phyloP scores from a whole-genome alignment of 2,113 vertebrate genomes.

The Gyps fulvus region DNA sequence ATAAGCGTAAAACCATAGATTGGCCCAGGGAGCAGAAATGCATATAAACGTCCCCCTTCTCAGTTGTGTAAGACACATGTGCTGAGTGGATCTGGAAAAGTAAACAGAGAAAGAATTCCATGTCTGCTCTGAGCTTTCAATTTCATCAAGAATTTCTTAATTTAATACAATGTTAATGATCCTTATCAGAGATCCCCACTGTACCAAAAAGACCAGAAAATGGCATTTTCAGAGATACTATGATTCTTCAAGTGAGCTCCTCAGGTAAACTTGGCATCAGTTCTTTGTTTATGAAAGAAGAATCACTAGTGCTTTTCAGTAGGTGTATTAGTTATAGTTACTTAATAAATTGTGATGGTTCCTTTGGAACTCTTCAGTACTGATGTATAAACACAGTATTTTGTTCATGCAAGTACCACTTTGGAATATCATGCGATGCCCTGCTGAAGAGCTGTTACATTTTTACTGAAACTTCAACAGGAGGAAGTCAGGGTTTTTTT shows the following conservation, averaged over 20 bases:
- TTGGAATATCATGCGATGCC: fast-evolving
- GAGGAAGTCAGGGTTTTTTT: background rate
- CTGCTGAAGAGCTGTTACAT: background rate
- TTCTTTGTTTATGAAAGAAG: background rate
- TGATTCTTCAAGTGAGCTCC: background rate
- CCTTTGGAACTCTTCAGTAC: background rate
- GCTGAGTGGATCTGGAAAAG: background rate
- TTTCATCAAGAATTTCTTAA: background rate
- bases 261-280: background rate
- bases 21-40: background rate
- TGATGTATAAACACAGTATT: background rate
- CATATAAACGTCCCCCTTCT: background rate
- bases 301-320: background rate
- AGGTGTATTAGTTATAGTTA: background rate
- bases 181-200: background rate
- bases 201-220: background rate
- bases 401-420: background rate
- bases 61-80: background rate
- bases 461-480: background rate
- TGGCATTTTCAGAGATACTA: background rate
- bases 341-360: background rate
- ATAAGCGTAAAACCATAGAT: background rate
- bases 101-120: background rate
- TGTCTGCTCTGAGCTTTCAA: background rate
- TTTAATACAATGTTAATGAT: background rate